Evolutionary conservation across 2,113 vertebrate species (phyloP).

Genomic region (Syngnathoides biaculeatus): DNA sequence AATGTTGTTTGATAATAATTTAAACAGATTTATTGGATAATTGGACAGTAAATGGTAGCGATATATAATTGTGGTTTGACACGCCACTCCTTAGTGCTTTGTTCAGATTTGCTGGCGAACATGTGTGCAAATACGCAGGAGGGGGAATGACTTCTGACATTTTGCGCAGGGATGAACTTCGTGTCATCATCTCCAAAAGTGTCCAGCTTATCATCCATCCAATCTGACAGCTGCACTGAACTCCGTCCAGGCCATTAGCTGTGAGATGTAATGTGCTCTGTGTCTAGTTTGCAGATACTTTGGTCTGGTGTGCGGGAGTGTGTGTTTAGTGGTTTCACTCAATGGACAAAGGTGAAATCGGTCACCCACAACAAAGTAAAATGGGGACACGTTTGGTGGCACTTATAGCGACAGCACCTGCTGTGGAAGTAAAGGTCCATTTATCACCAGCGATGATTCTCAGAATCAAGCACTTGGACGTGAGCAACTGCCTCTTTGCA

Average conservation of each 20-base stretch:
- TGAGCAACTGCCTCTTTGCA: constrained; percentile 33
- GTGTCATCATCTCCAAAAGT: constrained; percentile 38
- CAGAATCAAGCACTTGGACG: constrained; percentile 21
- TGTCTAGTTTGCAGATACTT: constrained; percentile 3
- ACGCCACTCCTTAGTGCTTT: neutral
- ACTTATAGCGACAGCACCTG: constrained; percentile 19
- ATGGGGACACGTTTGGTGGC: constrained; percentile 1
- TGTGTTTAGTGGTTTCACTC: neutral
- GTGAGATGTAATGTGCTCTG: constrained; percentile 11
- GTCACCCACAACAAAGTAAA: constrained; percentile 3
- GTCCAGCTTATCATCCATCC: constrained; percentile 18
- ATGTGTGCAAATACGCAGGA: constrained; percentile 11
- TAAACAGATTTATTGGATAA: neutral
- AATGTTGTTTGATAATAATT: neutral
- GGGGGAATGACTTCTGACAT: constrained; percentile 16
- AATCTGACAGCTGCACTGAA: constrained; percentile 39
- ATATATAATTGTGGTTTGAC: neutral
- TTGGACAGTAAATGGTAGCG: neutral
- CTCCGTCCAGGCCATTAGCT: constrained; percentile 7
- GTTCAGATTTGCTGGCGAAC: constrained; percentile 1
- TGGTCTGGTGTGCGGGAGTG: constrained; percentile 4
- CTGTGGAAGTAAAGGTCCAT: constrained; percentile 32
- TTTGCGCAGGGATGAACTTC: constrained; percentile 11
- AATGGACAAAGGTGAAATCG: constrained; percentile 5
- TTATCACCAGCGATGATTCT: constrained; percentile 25